phyloP scores from a whole-genome alignment of 2,888 invertebrate species.

The Polydrusus tereticollis region DNA sequence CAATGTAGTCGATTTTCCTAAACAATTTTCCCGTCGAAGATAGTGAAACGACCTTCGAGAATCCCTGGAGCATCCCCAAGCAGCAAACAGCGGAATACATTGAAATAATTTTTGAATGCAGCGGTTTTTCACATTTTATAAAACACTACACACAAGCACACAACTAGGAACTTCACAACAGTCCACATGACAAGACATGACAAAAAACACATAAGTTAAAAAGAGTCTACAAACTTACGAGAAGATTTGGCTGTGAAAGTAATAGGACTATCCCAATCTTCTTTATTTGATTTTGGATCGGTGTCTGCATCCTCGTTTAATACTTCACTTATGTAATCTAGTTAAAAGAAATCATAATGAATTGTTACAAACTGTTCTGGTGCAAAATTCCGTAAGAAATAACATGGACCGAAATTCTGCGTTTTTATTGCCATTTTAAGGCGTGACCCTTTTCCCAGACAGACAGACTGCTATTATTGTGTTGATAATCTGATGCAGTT shows the following conservation, averaged over 20 bases:
- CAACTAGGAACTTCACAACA: not conserved
- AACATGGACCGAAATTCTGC: not conserved
- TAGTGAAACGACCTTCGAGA: too few species aligned
- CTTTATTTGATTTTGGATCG: slow-evolving; percentile 69
- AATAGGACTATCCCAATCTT: slow-evolving; percentile 89
- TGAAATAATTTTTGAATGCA: too few species aligned
- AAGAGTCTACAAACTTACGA: slow-evolving; percentile 74
- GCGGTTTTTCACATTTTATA: not conserved
- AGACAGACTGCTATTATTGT: too few species aligned
- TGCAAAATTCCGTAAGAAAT: not conserved
- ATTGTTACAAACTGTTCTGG: not conserved
- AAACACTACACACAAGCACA: not conserved
- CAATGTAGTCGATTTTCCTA: too few species aligned
- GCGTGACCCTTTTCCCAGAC: too few species aligned
- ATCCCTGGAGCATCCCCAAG: too few species aligned
- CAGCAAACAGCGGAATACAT: too few species aligned
- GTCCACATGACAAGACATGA: not conserved
- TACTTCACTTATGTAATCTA: slow-evolving; percentile 89
- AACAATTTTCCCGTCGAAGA: too few species aligned
- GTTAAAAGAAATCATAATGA: slow-evolving; percentile 28
- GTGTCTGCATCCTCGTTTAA: slow-evolving; percentile 74
- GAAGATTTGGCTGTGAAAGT: slow-evolving; percentile 91
- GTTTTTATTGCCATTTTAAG: too few species aligned
- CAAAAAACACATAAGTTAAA: not conserved
- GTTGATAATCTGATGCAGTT: too few species aligned